A percentile compares a stretch with the other conserved stretches of the same genome.
These are phyloP conservation scores for Drosophila murphyi DNA, from an alignment of 1,140 invertebrate species.

Conservation along the genomic window DNA sequence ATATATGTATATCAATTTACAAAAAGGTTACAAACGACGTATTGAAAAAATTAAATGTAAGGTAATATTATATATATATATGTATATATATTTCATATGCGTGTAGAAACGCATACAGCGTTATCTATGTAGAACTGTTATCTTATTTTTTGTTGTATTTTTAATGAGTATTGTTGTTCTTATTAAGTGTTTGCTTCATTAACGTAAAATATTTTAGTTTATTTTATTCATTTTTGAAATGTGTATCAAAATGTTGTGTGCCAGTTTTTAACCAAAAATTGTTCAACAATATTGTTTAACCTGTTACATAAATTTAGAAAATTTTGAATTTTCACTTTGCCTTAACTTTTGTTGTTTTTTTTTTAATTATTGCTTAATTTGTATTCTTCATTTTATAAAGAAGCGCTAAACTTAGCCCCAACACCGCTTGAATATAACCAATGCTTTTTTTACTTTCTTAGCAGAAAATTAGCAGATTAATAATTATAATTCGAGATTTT, in stretches of 20 bases:
- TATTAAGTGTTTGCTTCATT: constrained; percentile 50
- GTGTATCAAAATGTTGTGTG: constrained; percentile 41
- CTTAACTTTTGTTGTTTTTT: constrained; percentile 23
- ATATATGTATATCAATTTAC: constrained; percentile 60
- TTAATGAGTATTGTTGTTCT: constrained; percentile 69
- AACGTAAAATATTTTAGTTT: constrained; percentile 40
- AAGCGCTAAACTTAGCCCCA: constrained; percentile 75
- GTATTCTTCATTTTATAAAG: constrained; percentile 77
- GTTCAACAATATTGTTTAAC: constrained; percentile 70
- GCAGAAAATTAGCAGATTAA: constrained; percentile 52
- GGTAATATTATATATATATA: constrained; percentile 30
- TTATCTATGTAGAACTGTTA: constrained; percentile 47
- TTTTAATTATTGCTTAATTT: constrained; percentile 44
- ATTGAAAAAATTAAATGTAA: constrained; percentile 69
- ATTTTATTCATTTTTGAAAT: constrained; percentile 34
- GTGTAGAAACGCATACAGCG: constrained; percentile 19
- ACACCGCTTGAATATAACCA: constrained; percentile 73
- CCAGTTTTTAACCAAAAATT: constrained; percentile 63
- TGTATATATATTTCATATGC: constrained; percentile 53
- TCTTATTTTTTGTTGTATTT: constrained; percentile 31
- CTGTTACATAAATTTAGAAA: constrained; percentile 39
- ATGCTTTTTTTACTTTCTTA: constrained; percentile 66
- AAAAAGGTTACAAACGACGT: constrained; percentile 73
- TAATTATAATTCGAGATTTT: constrained; percentile 76
- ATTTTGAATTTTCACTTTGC: constrained; percentile 72